These are phyloP conservation scores for Dryomyza anilis DNA, from an alignment of 2,888 invertebrate species.

Conservation along the genomic window DNA sequence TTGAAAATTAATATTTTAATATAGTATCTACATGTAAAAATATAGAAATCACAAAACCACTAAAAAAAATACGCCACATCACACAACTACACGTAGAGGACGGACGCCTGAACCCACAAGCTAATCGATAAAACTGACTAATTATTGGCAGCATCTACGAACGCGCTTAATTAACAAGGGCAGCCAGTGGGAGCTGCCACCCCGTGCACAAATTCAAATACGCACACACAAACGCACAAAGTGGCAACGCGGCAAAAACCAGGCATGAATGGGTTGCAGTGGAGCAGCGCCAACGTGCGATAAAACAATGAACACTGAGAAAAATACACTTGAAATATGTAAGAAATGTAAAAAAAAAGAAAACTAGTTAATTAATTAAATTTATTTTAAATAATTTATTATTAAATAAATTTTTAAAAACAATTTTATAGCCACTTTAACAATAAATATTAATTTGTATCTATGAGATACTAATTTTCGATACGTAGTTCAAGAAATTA, in stretches of 20 bases:
- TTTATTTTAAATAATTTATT: no score
- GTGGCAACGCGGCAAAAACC: background rate
- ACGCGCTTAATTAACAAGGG: conserved; percentile 48
- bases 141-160: conserved; percentile 45
- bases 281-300: background rate
- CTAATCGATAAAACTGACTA: conserved; percentile 48
- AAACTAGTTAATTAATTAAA: background rate
- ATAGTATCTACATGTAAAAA: no score
- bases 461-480: conserved; percentile 7
- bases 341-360: background rate
- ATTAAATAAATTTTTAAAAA: background rate
- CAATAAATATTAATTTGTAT: background rate
- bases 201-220: no score
- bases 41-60: no score
- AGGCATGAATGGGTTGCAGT: background rate
- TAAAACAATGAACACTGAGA: background rate
- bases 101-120: conserved; percentile 31
- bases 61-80: no score
- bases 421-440: conserved; percentile 13
- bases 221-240: conserved; percentile 2
- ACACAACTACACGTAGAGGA: background rate
- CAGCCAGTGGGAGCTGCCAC: conserved; percentile 15
- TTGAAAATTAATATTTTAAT: no score
- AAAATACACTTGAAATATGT: background rate
- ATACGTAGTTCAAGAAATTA: background rate